These are phyloP conservation scores for Sinotaia quadrata DNA, from an alignment of 2,888 invertebrate species.

Conservation along the genomic window DNA sequence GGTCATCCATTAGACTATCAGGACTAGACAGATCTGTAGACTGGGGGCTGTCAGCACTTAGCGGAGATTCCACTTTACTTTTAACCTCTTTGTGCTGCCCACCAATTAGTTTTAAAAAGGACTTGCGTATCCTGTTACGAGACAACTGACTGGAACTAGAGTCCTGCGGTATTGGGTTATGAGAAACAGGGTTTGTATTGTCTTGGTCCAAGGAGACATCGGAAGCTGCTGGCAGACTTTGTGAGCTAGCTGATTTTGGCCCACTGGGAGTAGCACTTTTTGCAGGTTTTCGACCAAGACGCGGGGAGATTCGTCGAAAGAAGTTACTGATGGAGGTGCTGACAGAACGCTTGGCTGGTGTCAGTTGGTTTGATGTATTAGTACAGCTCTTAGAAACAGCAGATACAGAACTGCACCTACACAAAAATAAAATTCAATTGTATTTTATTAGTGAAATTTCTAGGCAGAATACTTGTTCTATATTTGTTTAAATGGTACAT, in stretches of 20 bases:
- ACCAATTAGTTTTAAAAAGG: conserved; percentile 58
- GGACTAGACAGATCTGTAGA: conserved; percentile 15
- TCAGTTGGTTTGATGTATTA: conserved; percentile 41
- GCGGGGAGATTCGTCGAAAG: conserved; percentile 62
- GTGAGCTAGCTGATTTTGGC: conserved; percentile 52
- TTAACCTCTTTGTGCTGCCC: conserved; percentile 42
- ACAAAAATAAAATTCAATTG: too few species aligned
- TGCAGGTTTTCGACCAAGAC: conserved; percentile 44
- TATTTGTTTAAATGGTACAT: too few species aligned
- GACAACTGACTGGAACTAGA: conserved; percentile 46
- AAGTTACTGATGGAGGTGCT: conserved; percentile 67
- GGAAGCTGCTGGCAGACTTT: conserved; percentile 44
- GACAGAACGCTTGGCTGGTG: conserved; percentile 59
- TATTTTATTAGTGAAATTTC: too few species aligned
- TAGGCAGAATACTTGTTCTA: too few species aligned
- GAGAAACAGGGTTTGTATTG: conserved; percentile 2
- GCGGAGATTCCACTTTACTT: conserved; percentile 16
- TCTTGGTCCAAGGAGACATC: conserved; percentile 3
- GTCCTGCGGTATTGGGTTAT: not conserved
- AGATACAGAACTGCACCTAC: conserved; percentile 31
- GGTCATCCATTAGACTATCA: not conserved
- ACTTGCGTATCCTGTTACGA: conserved; percentile 55
- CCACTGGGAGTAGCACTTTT: conserved; percentile 41
- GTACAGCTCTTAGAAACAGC: conserved; percentile 17
- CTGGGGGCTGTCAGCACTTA: conserved; percentile 1